These are phyloP conservation scores for Pelosia muscerda DNA, from an alignment of 2,888 invertebrate species.

Conservation along the genomic window DNA sequence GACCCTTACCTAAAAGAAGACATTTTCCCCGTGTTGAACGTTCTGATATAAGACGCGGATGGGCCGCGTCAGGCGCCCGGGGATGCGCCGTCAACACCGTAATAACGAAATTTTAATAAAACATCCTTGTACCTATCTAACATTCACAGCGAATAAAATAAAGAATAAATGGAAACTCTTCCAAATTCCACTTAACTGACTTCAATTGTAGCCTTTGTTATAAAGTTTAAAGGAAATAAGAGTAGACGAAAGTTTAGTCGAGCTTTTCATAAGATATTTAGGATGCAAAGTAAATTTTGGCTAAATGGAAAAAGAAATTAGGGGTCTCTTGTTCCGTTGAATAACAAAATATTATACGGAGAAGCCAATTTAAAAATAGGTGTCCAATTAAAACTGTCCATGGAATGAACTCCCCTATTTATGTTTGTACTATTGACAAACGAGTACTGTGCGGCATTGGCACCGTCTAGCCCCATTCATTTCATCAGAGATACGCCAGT, in stretches of 20 bases:
- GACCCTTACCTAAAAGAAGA: slow-evolving; percentile 66
- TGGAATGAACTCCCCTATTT: slow-evolving; percentile 58
- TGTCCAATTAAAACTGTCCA: slow-evolving; percentile 71
- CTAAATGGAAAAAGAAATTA: slow-evolving; percentile 51
- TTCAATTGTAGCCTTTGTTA: slow-evolving; percentile 67
- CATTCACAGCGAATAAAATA: slow-evolving; percentile 60
- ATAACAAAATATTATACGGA: slow-evolving; percentile 46
- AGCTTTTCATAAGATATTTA: slow-evolving; percentile 50
- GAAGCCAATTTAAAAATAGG: slow-evolving; percentile 55
- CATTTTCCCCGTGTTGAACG: slow-evolving; percentile 55
- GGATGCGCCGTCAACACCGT: slow-evolving; percentile 66
- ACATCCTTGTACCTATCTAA: slow-evolving; percentile 61
- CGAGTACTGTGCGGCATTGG: slow-evolving; percentile 49
- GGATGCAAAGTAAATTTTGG: slow-evolving; percentile 46
- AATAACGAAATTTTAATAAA: slow-evolving; percentile 81
- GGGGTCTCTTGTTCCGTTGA: slow-evolving; percentile 49
- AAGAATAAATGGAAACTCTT: slow-evolving; percentile 65
- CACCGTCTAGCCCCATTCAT: slow-evolving; percentile 62
- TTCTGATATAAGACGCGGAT: slow-evolving; percentile 50
- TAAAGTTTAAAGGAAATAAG: slow-evolving; percentile 56
- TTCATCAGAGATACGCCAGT: slow-evolving; percentile 66
- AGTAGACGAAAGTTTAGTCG: slow-evolving; percentile 52
- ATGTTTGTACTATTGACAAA: slow-evolving; percentile 62
- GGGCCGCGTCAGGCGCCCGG: slow-evolving; percentile 33
- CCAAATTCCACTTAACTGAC: slow-evolving; percentile 63